A percentile compares a stretch with the other conserved stretches of the same genome.
Conservation (phyloP, 2,113 vertebrate species). For the Speoplatyrhinus poulsoni region DNA sequence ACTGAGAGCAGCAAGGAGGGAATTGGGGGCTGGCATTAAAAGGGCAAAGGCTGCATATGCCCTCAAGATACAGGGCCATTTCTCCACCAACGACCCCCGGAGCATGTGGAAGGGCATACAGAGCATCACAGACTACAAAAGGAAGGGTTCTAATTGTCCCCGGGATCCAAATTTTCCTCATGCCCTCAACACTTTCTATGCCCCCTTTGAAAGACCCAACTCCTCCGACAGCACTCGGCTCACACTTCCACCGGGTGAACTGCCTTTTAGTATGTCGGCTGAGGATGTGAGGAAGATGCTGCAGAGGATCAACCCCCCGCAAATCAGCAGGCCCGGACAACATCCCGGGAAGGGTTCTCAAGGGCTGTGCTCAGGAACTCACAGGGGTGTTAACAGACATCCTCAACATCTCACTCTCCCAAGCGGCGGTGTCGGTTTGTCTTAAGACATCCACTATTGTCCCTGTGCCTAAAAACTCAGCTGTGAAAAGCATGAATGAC, state of each 20-base stretch:
- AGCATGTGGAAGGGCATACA: slow-evolving; percentile 15
- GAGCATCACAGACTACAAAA: slow-evolving; percentile 8
- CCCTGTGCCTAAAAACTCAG: too few species aligned
- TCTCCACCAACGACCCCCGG: slow-evolving; percentile 4
- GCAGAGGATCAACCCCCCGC: too few species aligned
- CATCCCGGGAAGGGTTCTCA: too few species aligned
- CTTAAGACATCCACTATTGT: too few species aligned
- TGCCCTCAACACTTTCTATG: slow-evolving; percentile 4
- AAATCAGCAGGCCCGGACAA: too few species aligned
- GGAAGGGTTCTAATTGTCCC: too few species aligned
- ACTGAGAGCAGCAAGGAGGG: not conserved
- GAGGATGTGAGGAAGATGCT: not conserved
- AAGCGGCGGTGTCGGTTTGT: too few species aligned
- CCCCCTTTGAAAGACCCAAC: not conserved
- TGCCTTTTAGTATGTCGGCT: too few species aligned
- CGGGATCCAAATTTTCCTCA: not conserved
- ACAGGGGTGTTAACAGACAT: too few species aligned
- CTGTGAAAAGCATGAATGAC: too few species aligned
- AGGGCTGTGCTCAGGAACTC: too few species aligned
- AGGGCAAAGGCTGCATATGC: not conserved
- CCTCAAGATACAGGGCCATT: slow-evolving; percentile 1
- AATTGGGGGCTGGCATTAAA: not conserved
- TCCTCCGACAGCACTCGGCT: not conserved
- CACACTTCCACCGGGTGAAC: not conserved
- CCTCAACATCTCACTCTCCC: too few species aligned